Conservation (phyloP, 2,797 vertebrate species). For the Loriculus beryllinus region DNA sequence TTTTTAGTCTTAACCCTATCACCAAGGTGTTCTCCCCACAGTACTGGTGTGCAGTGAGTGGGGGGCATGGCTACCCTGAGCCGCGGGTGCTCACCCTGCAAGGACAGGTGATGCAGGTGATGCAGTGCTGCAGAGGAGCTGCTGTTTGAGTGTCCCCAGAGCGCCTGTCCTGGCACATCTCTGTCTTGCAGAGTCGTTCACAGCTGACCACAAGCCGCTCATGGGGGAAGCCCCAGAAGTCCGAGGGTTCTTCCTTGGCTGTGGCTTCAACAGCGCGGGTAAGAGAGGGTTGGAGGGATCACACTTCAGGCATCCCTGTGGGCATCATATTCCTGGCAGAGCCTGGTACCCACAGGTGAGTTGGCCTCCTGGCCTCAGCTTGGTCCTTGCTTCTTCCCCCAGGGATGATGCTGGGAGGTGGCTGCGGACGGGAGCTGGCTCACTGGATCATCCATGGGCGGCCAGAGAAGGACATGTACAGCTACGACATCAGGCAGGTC, state of each 20-base stretch:
- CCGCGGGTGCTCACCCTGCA: background rate
- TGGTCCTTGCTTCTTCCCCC: background rate
- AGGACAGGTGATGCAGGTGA: background rate
- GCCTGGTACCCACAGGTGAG: accelerated
- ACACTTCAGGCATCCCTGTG: accelerated
- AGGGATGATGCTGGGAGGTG: conserved; percentile 99
- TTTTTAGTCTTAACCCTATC: background rate
- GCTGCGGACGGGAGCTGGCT: conserved; percentile 93
- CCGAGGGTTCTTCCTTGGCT: conserved; percentile 94
- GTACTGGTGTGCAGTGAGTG: background rate
- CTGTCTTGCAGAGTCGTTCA: conserved; percentile 88
- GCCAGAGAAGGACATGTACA: conserved; percentile 95
- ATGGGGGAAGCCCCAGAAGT: conserved; percentile 95
- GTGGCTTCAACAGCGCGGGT: conserved; percentile 98
- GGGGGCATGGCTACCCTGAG: background rate
- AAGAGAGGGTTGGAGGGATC: background rate
- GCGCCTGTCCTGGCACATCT: background rate
- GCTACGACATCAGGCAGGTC: conserved; percentile 92
- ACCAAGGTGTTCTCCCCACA: background rate
- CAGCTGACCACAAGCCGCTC: conserved; percentile 94
- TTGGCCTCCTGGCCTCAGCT: background rate
- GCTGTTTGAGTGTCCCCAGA: background rate
- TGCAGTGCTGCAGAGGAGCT: background rate
- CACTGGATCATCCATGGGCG: conserved; percentile 91
- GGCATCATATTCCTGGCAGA: accelerated